A percentile compares a stretch with the other conserved stretches of the same genome.
Conservation (phyloP, 2,888 invertebrate species). For the Sycophila texana region DNA sequence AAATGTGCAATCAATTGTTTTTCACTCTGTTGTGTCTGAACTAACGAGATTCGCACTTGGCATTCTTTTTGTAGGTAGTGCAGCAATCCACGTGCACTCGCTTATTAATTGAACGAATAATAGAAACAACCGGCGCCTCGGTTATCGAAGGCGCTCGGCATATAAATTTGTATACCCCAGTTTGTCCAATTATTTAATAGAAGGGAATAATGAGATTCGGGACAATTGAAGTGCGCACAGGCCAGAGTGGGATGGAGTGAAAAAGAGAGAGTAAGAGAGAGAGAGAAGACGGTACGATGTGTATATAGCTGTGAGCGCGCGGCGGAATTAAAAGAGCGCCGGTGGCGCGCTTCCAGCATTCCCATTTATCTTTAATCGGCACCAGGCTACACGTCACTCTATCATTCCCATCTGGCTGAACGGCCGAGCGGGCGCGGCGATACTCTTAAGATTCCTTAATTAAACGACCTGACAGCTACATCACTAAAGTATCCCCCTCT, state of each 20-base stretch:
- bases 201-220: conserved; percentile 46
- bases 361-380: conserved; percentile 53
- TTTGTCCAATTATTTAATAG: conserved; percentile 35
- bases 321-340: neutral
- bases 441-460: conserved; percentile 69
- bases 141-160: neutral
- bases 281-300: neutral
- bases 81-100: neutral
- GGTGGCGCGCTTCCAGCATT: conserved; percentile 42
- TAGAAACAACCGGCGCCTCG: neutral
- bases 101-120: conserved; percentile 48
- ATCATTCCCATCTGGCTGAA: conserved; percentile 58
- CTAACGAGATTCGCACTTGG: too few relatives aligned
- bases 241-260: neutral
- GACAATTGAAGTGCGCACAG: conserved; percentile 13
- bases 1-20: too few relatives aligned
- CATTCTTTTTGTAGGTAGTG: too few relatives aligned
- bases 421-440: conserved; percentile 29
- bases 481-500: conserved; percentile 64
- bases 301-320: neutral
- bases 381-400: conserved; percentile 52
- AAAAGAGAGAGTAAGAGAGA: neutral
- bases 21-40: too few relatives aligned
- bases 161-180: conserved; percentile 20
- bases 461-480: conserved; percentile 73